Base-by-base conservation (phyloP, 2,797 vertebrate genomes). In the Oryzias dopingdopingensis region DNA sequence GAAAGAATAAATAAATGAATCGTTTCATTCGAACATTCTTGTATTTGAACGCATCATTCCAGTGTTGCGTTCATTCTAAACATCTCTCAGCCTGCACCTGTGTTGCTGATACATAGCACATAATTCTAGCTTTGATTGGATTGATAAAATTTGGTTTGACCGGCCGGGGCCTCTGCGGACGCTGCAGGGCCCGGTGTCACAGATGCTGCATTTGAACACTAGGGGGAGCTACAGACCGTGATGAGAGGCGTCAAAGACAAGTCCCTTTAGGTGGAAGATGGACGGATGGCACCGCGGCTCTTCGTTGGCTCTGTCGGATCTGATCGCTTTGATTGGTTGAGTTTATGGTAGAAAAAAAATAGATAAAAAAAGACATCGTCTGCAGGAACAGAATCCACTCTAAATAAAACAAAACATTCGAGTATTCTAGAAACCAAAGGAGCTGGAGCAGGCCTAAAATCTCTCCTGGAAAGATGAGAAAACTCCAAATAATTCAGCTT, bases 141-240 rank as follows among this genome's bases (percentile, higher is more conserved):
- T 54, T 6, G 18, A 5, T 37, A 18, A 6, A 12, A 18, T 4
- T 15, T 49, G 15, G 12, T 14, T 15, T 29, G 26, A 18, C 14
- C 18, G 10, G 59, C 20, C 10, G 40, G 65, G 65, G 42, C 65
- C 59, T 62, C 13, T 20, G 43, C 18, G 6, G 7, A 41, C 13
- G 56, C 46, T 45, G 57, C 59, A 5, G 32, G 46, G 52, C 58
- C 58, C 12, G 5, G 14, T 14, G 5, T 46, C 15, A 37, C 20
- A 26, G 7, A 14, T 18, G 7, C 54, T 15, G 18, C 7, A 14
- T 20, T 22, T 17, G 42, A 6, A 32, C 67, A 55, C 51, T 14
- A 50, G 61, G 37, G 51, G 60, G 67, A 18, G 61, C 51, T 22
- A 14, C 23, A 64, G 60, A 51, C 61, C 47, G 42, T 10, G 56